A percentile compares a stretch with the other conserved stretches of the same genome.
Conservation (phyloP, 2,888 invertebrate species). For the Pristionchus entomophagus region DNA sequence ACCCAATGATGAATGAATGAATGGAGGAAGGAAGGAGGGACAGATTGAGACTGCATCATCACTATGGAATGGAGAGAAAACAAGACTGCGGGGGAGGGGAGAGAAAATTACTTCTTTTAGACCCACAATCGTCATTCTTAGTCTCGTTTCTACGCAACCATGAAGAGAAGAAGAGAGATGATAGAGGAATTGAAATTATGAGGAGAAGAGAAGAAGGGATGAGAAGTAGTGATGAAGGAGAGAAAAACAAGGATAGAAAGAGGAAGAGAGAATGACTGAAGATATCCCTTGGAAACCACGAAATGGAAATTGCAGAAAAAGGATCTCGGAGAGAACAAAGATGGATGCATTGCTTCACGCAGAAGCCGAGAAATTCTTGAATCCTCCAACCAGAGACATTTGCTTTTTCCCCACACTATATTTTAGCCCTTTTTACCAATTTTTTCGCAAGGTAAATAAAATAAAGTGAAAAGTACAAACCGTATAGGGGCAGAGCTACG, state of each 20-base stretch:
- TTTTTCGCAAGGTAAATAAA: neutral
- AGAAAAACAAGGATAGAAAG: neutral
- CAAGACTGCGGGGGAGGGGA: neutral
- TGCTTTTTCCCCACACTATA: too few species aligned
- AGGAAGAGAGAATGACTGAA: neutral
- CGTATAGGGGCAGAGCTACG: conserved; percentile 25
- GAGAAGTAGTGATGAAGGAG: neutral
- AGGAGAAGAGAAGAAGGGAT: neutral
- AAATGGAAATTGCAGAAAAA: neutral
- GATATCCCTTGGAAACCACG: neutral
- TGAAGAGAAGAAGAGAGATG: conserved; percentile 1
- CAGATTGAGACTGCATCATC: neutral
- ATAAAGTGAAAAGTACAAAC: neutral
- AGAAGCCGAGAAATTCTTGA: too few species aligned
- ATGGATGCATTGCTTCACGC: neutral
- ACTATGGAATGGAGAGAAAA: neutral
- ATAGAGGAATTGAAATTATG: conserved; percentile 47
- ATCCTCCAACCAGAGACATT: neutral
- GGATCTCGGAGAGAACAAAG: neutral
- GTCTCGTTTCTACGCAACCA: conserved; percentile 49
- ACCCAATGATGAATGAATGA: conserved; percentile 11
- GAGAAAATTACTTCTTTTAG: neutral
- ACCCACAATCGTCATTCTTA: neutral
- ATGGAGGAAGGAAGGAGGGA: neutral
- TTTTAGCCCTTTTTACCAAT: neutral